Conservation (phyloP, 2,888 invertebrate species). For the Acanthoscelides obtectus region DNA sequence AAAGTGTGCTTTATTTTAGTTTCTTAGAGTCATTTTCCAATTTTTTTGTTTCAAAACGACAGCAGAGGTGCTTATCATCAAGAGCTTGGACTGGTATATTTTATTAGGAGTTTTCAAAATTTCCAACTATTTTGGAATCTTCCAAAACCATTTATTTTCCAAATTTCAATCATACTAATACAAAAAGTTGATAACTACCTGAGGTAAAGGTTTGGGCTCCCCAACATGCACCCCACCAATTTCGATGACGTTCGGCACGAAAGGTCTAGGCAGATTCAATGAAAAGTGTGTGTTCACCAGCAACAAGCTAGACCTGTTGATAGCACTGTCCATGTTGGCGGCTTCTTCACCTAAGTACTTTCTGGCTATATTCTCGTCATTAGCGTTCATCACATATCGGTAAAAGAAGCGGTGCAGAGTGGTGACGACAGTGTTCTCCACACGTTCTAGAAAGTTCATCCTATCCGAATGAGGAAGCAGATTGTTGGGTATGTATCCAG, state of each 20-base stretch:
- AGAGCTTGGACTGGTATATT: too few relatives aligned
- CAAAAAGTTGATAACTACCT: conserved; percentile 20
- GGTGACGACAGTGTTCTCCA: conserved; percentile 45
- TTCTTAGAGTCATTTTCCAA: too few relatives aligned
- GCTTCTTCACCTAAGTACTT: conserved; percentile 34
- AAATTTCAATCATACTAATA: too few relatives aligned
- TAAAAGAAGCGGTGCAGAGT: conserved; percentile 26
- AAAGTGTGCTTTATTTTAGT: too few relatives aligned
- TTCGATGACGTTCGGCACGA: conserved; percentile 50
- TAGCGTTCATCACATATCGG: conserved; percentile 19
- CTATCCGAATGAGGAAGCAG: conserved; percentile 41
- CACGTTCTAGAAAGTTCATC: conserved; percentile 40
- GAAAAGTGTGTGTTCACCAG: conserved; percentile 48
- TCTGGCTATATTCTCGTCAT: conserved; percentile 29
- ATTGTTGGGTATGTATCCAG: conserved; percentile 49
- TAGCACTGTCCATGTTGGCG: conserved; percentile 41
- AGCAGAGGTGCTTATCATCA: too few relatives aligned
- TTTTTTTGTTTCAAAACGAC: too few relatives aligned
- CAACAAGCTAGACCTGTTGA: conserved; percentile 47
- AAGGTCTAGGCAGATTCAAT: conserved; percentile 46
- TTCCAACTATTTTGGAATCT: background rate
- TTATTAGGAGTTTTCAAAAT: too few relatives aligned
- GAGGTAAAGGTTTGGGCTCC: conserved; percentile 30
- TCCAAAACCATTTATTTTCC: too few relatives aligned
- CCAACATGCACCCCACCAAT: conserved; percentile 53